Evolutionary conservation across 2,888 invertebrate species (phyloP).

Genomic region (Yponomeuta plumbellus): DNA sequence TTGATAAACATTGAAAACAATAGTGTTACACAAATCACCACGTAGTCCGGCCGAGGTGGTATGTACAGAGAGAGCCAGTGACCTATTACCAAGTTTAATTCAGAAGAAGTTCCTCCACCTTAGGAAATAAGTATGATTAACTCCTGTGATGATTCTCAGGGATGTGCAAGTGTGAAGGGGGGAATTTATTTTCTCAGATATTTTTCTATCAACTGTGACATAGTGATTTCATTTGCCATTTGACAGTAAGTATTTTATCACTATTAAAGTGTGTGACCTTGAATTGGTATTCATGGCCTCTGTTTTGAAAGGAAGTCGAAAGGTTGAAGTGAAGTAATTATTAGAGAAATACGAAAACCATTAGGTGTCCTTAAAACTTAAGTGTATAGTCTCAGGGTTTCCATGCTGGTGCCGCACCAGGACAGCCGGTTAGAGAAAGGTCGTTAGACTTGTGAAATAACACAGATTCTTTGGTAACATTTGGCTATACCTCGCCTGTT

Average conservation of each 20-base stretch:
- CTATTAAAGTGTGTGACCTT: background rate
- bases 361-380: background rate
- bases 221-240: background rate
- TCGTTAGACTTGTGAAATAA: slow-evolving; percentile 73
- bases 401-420: slow-evolving; percentile 73
- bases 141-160: slow-evolving; percentile 12
- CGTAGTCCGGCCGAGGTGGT: slow-evolving; percentile 34
- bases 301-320: slow-evolving; percentile 12
- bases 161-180: slow-evolving; percentile 13
- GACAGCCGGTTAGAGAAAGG: slow-evolving; percentile 73
- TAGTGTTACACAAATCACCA: slow-evolving; percentile 58
- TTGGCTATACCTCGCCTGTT: slow-evolving; percentile 89
- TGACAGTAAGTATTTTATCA: background rate
- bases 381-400: slow-evolving; percentile 34
- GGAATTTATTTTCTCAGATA: background rate
- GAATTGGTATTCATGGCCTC: background rate
- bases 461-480: slow-evolving; percentile 63
- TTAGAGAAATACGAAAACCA: slow-evolving; percentile 3
- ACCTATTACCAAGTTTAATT: slow-evolving; percentile 62
- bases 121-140: slow-evolving; percentile 45
- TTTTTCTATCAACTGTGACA: background rate
- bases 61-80: slow-evolving; percentile 58
- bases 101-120: slow-evolving; percentile 68
- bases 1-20: background rate
- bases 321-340: slow-evolving; percentile 29